Conservation (phyloP, 2,797 vertebrate genomes). For the Scolopax rusticola region DNA sequence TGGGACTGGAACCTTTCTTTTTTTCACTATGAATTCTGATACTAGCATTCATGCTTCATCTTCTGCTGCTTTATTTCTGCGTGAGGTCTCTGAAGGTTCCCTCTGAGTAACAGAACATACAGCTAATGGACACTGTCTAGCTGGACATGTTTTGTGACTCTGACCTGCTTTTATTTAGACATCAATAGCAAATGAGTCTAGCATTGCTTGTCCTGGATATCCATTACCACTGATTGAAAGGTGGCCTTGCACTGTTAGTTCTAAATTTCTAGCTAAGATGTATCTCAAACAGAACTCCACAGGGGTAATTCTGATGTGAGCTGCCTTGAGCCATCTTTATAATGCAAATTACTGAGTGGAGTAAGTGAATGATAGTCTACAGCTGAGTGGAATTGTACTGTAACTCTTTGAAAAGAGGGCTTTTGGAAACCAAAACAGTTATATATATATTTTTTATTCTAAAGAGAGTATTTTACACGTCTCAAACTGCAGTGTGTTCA, state of each 20-base stretch:
- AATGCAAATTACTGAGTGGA: background rate
- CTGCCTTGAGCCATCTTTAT: background rate
- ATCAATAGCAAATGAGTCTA: background rate
- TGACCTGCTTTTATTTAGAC: background rate
- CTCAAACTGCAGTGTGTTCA: background rate
- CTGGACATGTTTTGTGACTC: background rate
- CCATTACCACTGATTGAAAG: background rate
- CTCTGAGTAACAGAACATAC: background rate
- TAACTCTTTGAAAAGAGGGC: background rate
- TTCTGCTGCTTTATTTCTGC: background rate
- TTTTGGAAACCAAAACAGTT: background rate
- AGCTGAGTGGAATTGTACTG: background rate
- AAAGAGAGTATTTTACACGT: background rate
- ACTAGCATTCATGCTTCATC: background rate
- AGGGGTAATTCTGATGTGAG: background rate
- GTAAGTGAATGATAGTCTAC: background rate
- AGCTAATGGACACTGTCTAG: background rate
- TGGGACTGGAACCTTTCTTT: background rate
- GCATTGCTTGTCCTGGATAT: background rate
- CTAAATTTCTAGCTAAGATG: background rate
- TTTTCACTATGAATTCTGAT: background rate
- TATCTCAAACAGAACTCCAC: background rate
- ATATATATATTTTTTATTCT: background rate
- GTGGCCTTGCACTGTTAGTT: background rate
- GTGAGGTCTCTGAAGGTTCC: background rate